Evolutionary conservation across 2,888 invertebrate species (phyloP).

Genomic region (Polymixis lichenea): DNA sequence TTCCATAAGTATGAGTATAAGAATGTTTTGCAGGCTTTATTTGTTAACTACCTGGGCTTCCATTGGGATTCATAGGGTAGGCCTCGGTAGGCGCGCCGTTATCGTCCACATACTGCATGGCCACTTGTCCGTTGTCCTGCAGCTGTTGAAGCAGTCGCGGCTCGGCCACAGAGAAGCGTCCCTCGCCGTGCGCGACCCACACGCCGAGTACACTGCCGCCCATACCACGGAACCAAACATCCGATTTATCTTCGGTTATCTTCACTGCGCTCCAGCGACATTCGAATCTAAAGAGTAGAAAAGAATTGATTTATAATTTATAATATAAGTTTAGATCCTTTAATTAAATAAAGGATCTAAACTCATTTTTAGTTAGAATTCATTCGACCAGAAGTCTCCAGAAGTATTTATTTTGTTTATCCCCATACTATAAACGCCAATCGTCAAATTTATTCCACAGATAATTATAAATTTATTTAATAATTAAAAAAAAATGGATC

Average conservation of each 20-base stretch:
- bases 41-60: conserved; percentile 92
- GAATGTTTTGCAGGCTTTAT: neutral
- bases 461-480: too few species aligned
- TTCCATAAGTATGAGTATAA: neutral
- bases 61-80: conserved; percentile 99
- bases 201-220: conserved; percentile 96
- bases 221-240: conserved; percentile 98
- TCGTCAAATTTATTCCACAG: neutral
- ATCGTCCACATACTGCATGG: conserved; percentile 96
- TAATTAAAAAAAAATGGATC: too few species aligned
- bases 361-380: too few species aligned
- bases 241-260: conserved; percentile 91
- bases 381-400: neutral
- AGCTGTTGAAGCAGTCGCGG: conserved; percentile 86
- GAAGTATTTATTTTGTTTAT: too few species aligned
- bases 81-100: conserved; percentile 93
- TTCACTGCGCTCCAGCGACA: conserved; percentile 95
- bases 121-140: conserved; percentile 91
- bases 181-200: conserved; percentile 99
- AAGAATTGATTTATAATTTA: neutral
- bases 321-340: too few species aligned
- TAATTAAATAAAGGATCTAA: too few species aligned
- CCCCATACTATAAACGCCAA: neutral
- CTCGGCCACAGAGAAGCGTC: conserved; percentile 92
- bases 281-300: conserved; percentile 84